These are phyloP conservation scores for Riparia riparia DNA, from an alignment of 2,113 vertebrate species.

Conservation along the genomic window DNA sequence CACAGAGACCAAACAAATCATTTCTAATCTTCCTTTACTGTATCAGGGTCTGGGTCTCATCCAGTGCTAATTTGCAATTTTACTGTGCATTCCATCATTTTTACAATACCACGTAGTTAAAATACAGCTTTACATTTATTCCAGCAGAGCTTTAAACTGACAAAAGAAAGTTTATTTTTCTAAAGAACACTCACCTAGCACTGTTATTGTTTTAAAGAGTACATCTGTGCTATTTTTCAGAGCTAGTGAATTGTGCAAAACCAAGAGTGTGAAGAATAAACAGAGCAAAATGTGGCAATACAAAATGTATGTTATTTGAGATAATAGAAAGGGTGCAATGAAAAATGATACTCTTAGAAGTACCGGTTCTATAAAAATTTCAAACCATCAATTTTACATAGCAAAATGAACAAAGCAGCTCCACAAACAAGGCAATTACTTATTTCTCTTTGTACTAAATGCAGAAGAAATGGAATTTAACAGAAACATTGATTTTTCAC, in stretches of 20 bases:
- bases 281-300: not conserved
- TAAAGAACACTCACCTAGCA: not conserved
- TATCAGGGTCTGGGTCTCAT: slow-evolving; percentile 45
- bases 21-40: slow-evolving; percentile 37
- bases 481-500: not conserved
- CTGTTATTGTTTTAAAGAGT: not conserved
- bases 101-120: not conserved
- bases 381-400: not conserved
- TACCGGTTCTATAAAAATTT: not conserved
- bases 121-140: not conserved
- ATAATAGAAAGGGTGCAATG: slow-evolving; percentile 22
- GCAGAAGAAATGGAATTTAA: slow-evolving; percentile 23
- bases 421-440: slow-evolving; percentile 2
- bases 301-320: slow-evolving; percentile 1
- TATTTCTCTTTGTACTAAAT: slow-evolving; percentile 10
- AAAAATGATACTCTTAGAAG: slow-evolving; percentile 40
- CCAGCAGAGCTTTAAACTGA: not conserved
- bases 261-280: slow-evolving; percentile 12
- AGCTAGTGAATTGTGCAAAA: not conserved
- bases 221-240: not conserved
- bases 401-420: slow-evolving; percentile 1
- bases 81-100: slow-evolving; percentile 21
- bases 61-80: slow-evolving; percentile 51
- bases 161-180: not conserved
- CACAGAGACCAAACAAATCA: slow-evolving; percentile 58